Percentiles rank a stretch among this genome's conserved stretches.
Conservation (phyloP, 2,797 vertebrate species). For the Crypturellus tataupa region DNA sequence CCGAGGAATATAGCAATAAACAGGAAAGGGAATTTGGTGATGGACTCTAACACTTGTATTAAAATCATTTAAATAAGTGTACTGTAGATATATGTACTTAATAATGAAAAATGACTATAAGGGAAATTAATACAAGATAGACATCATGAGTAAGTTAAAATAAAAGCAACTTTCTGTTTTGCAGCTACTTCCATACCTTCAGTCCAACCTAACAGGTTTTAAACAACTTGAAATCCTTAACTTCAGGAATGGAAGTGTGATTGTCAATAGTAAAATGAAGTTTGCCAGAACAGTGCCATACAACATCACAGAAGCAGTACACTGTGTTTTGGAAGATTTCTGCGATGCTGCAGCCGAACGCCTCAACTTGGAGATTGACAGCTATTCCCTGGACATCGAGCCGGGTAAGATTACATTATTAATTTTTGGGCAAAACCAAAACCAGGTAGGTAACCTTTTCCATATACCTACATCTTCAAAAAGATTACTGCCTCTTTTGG, state of each 20-base stretch:
- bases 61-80: constrained; percentile 22
- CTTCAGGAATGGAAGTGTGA: constrained; percentile 93
- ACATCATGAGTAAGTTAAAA: background rate
- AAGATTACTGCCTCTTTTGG: background rate
- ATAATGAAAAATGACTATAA: constrained; percentile 12
- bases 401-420: constrained; percentile 82
- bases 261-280: constrained; percentile 92
- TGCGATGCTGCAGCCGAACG: constrained; percentile 81
- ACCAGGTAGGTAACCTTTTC: background rate
- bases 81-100: background rate
- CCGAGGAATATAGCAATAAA: constrained; percentile 7
- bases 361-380: constrained; percentile 90
- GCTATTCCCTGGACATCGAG: constrained; percentile 88
- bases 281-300: constrained; percentile 90
- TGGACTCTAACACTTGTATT: background rate
- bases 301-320: constrained; percentile 90
- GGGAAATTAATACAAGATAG: background rate
- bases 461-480: background rate
- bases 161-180: constrained; percentile 51
- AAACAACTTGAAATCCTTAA: constrained; percentile 93
- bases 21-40: constrained; percentile 10
- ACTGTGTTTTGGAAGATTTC: constrained; percentile 89
- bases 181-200: constrained; percentile 91
- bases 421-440: background rate
- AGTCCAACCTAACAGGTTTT: constrained; percentile 93